Evolutionary conservation across 2,113 vertebrate genomes (phyloP).

Genomic region (Bubalus kerabau): DNA sequence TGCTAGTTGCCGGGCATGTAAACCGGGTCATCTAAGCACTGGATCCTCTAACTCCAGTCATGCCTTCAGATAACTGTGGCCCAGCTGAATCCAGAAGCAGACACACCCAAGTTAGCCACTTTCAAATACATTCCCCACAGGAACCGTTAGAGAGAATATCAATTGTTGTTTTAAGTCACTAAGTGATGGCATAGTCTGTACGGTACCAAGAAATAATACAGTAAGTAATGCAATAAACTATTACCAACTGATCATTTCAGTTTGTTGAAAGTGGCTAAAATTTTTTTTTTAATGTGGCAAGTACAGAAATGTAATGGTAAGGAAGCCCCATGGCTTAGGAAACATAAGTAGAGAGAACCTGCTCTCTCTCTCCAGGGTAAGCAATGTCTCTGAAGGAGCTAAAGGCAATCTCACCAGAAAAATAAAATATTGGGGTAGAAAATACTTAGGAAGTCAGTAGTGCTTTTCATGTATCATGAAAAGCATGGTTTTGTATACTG

Average conservation of each 20-base stretch:
- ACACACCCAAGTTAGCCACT: neutral
- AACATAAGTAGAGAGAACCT: neutral
- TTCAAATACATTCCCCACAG: neutral
- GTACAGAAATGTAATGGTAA: neutral
- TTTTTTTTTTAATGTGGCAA: neutral
- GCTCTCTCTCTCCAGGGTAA: neutral
- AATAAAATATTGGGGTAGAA: neutral
- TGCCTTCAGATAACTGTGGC: neutral
- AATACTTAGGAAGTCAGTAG: neutral
- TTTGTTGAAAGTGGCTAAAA: neutral
- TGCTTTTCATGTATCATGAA: neutral
- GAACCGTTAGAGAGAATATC: neutral
- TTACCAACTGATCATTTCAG: neutral
- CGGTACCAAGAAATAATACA: neutral
- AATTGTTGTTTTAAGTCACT: neutral
- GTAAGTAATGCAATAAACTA: neutral
- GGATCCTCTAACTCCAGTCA: too few relatives aligned
- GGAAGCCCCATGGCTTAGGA: neutral
- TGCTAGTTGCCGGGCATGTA: too few relatives aligned
- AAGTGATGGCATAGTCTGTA: too few relatives aligned
- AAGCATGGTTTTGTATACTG: neutral
- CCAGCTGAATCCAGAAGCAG: neutral
- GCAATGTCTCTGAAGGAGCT: neutral
- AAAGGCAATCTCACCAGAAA: neutral
- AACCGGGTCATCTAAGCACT: neutral